Conservation (phyloP, 1,140 invertebrate species). For the Diabrotica undecimpunctata region DNA sequence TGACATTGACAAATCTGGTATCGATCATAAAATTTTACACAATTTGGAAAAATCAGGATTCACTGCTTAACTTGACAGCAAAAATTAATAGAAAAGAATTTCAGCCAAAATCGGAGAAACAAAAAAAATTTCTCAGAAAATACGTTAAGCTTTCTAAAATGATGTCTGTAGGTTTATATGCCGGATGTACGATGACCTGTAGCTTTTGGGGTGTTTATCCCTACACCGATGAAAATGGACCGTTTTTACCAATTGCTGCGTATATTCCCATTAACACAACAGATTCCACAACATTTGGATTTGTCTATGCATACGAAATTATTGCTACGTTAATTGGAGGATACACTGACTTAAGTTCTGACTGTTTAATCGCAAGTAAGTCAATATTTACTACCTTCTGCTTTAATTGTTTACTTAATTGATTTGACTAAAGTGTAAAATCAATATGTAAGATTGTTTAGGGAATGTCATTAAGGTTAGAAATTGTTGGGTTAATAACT, state of each 20-base stretch:
- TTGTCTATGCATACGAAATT: constrained; percentile 22
- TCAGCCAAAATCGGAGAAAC: constrained; percentile 13
- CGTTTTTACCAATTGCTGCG: constrained; percentile 16
- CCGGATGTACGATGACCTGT: constrained; percentile 17
- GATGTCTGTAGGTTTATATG: constrained; percentile 13
- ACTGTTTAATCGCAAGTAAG: constrained; percentile 15
- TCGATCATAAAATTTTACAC: constrained; percentile 17
- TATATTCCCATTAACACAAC: constrained; percentile 15
- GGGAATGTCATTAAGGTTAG: no score
- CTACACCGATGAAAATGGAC: constrained; percentile 13
- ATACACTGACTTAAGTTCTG: constrained; percentile 16
- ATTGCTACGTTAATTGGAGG: constrained; percentile 19
- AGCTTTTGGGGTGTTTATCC: constrained; percentile 20
- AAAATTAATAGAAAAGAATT: constrained; percentile 21
- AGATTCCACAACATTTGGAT: constrained; percentile 12
- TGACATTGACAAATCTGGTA: constrained; percentile 21
- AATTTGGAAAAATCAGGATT: constrained; percentile 6
- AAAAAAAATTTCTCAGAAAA: constrained; percentile 6
- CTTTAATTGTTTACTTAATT: no score
- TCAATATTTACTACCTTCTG: no score
- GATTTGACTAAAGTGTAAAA: no score
- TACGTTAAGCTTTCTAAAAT: constrained; percentile 20
- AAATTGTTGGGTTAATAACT: no score
- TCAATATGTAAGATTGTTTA: no score
- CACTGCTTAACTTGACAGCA: constrained; percentile 8